These are phyloP conservation scores for Oncorhynchus mykiss DNA, from an alignment of 2,113 vertebrate species.

Conservation along the genomic window DNA sequence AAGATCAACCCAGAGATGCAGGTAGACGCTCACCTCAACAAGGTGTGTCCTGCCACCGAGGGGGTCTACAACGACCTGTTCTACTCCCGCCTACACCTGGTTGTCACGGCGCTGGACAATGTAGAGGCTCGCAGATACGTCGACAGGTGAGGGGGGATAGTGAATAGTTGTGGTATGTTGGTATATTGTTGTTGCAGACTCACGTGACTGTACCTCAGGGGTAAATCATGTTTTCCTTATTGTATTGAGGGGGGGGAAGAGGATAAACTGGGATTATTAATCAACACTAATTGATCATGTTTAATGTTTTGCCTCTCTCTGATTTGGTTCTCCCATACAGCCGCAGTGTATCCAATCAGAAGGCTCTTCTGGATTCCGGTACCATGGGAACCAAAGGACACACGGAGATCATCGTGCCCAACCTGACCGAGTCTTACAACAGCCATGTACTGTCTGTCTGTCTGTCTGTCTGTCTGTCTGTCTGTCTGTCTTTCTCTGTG, in stretches of 20 bases:
- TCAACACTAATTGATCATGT: too few relatives aligned
- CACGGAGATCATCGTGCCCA: conserved; percentile 92
- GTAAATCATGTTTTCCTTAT: too few relatives aligned
- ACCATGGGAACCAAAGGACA: conserved; percentile 99
- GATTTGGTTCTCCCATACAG: conserved; percentile 65
- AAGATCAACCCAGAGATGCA: conserved; percentile 90
- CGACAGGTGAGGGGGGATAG: conserved; percentile 81
- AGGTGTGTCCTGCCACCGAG: conserved; percentile 94
- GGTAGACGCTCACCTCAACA: conserved; percentile 90
- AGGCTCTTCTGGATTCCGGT: conserved; percentile 93
- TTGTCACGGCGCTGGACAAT: conserved; percentile 95
- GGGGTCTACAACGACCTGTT: conserved; percentile 87
- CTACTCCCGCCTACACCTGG: conserved; percentile 82
- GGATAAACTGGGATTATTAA: not conserved
- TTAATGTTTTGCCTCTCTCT: not conserved
- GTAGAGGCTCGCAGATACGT: conserved; percentile 97
- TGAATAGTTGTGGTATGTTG: too few relatives aligned
- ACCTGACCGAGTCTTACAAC: conserved; percentile 95
- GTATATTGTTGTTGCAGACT: too few relatives aligned
- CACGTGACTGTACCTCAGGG: too few relatives aligned
- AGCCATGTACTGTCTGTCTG: conserved; percentile 79
- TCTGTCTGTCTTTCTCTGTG: too few relatives aligned
- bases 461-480: too few relatives aligned
- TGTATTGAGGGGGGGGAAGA: not conserved
- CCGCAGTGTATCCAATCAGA: conserved; percentile 91